Percentiles rank a stretch among this genome's conserved stretches.
These are phyloP conservation scores for Osmerus mordax DNA, from an alignment of 2,113 vertebrate species.

Conservation along the genomic window DNA sequence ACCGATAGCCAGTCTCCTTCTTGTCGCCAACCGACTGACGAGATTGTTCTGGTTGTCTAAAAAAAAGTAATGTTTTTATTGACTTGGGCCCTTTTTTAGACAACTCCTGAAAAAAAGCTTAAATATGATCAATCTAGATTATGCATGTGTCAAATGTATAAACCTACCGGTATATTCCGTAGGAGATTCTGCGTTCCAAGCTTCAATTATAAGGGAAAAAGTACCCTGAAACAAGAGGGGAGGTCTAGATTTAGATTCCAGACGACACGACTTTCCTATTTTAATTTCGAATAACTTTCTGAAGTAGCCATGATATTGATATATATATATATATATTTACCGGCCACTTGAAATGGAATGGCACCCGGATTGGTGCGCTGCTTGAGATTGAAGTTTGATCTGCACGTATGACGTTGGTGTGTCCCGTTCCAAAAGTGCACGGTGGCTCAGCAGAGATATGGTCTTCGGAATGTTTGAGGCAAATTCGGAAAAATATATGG, in stretches of 20 bases:
- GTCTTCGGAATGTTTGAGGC: constrained; percentile 79
- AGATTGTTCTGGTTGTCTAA: constrained; percentile 81
- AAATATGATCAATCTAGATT: background rate
- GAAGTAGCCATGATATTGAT: background rate
- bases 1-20: constrained; percentile 78
- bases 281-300: too few species aligned
- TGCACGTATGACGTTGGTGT: constrained; percentile 62
- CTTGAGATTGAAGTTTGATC: constrained; percentile 64
- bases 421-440: constrained; percentile 79
- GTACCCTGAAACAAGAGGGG: constrained; percentile 64
- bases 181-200: constrained; percentile 73
- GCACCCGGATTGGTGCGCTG: constrained; percentile 74
- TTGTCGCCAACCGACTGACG: constrained; percentile 80
- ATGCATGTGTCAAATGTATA: background rate
- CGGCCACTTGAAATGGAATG: constrained; percentile 84
- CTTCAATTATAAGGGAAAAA: constrained; percentile 84
- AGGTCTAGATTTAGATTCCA: background rate
- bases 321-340: constrained; percentile 66
- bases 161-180: constrained; percentile 37
- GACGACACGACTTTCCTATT: too few species aligned
- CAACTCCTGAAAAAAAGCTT: background rate
- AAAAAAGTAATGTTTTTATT: background rate
- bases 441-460: constrained; percentile 73
- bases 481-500: constrained; percentile 82
- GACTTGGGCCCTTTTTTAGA: background rate